phyloP scores from a whole-genome alignment of 2,797 vertebrate species.

The Galaxias olidus region DNA sequence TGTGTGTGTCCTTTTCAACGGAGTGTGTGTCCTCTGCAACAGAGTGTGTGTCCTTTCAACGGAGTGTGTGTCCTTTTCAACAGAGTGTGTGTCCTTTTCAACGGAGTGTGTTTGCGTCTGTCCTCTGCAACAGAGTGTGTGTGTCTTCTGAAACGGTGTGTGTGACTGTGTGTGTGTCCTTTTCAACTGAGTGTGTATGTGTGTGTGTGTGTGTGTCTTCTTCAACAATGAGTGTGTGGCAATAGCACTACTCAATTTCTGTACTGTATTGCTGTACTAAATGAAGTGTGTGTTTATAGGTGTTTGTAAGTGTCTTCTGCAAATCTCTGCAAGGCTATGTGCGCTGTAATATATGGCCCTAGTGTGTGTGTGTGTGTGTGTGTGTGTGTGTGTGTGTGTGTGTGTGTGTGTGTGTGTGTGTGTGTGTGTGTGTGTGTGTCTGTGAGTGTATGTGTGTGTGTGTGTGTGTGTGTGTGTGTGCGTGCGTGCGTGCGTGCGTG shows the following conservation, averaged over 20 bases:
- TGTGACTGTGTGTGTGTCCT: too few relatives aligned
- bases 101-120: too few relatives aligned
- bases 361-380: not conserved
- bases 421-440: not conserved
- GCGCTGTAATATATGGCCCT: too few relatives aligned
- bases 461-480: conserved; percentile 1
- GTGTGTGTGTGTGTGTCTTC: not conserved
- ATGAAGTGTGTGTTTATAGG: not conserved
- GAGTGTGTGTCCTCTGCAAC: not conserved
- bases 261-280: too few relatives aligned
- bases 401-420: not conserved
- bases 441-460: conserved; percentile 11
- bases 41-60: too few relatives aligned
- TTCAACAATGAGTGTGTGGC: not conserved
- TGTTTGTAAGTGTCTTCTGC: conserved; percentile 12
- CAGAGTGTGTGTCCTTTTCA: too few relatives aligned
- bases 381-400: not conserved
- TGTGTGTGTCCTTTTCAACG: not conserved
- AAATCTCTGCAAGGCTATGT: too few relatives aligned
- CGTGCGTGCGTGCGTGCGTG: not conserved
- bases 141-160: too few relatives aligned
- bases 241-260: too few relatives aligned
- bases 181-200: not conserved
- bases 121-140: too few relatives aligned
- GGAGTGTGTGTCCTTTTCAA: too few relatives aligned